Conservation (phyloP, 2,113 vertebrate genomes). For the Uria lomvia region DNA sequence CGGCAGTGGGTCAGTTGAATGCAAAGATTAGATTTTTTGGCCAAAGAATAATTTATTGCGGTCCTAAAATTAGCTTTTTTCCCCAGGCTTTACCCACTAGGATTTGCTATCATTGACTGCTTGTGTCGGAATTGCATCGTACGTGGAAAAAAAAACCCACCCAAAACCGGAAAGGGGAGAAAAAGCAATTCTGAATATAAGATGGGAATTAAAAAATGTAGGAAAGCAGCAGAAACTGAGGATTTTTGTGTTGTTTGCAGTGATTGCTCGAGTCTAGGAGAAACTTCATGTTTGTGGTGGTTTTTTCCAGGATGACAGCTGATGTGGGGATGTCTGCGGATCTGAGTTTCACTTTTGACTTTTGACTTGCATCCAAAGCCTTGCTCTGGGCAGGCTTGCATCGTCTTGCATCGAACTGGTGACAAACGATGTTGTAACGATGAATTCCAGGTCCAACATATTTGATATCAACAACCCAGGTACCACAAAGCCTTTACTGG, state of each 20-base stretch:
- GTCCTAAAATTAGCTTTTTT: not conserved
- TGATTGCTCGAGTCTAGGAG: no score
- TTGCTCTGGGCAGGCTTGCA: not conserved
- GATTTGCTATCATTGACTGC: not conserved
- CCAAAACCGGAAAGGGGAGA: not conserved
- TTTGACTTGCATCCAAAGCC: not conserved
- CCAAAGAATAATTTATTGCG: not conserved
- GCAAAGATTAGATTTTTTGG: not conserved
- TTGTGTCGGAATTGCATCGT: not conserved
- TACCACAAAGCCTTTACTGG: not conserved
- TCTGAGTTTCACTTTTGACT: not conserved
- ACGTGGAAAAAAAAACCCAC: not conserved
- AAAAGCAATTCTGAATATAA: not conserved
- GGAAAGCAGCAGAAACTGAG: not conserved
- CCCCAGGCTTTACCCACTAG: not conserved
- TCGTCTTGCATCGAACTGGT: not conserved
- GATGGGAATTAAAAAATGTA: not conserved
- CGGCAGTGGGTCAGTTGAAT: not conserved
- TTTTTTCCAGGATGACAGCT: not conserved
- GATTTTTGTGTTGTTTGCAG: not conserved
- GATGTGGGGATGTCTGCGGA: not conserved
- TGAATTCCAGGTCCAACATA: not conserved
- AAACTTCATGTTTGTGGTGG: not conserved
- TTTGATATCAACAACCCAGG: not conserved
- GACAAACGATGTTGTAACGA: fast-evolving